phyloP scores from a whole-genome alignment of 2,888 invertebrate species.

The Tetanocera ferruginea region DNA sequence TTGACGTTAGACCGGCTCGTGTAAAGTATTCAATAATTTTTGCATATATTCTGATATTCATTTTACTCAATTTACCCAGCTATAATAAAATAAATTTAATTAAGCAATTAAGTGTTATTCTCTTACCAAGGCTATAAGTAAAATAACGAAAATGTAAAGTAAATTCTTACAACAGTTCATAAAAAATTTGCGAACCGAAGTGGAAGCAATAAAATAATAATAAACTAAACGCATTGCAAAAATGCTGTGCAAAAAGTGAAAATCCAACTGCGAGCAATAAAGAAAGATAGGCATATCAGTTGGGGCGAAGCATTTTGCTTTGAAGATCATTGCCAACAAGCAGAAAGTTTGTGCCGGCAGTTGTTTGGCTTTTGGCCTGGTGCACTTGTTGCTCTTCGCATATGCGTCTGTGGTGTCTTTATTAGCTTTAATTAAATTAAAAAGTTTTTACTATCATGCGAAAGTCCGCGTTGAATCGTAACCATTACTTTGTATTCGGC shows the following conservation, averaged over 20 bases:
- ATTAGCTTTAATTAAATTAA: background rate
- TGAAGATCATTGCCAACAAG: constrained; percentile 29
- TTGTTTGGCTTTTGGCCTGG: background rate
- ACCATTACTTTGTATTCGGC: constrained; percentile 68
- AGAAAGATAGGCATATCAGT: background rate
- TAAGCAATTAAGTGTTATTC: background rate
- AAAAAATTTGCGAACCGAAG: background rate
- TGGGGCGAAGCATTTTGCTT: background rate
- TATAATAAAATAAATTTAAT: no score
- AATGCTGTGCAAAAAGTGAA: background rate
- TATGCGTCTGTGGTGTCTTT: background rate
- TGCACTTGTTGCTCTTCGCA: background rate
- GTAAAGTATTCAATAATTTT: background rate
- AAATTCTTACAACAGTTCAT: background rate
- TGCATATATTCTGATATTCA: no score
- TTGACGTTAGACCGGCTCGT: background rate
- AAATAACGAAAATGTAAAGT: no score
- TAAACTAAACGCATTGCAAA: background rate
- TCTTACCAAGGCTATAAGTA: no score
- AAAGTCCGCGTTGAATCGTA: constrained; percentile 65
- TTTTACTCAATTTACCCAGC: background rate
- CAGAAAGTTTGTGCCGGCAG: background rate
- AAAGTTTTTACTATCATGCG: constrained; percentile 57
- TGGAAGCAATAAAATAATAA: background rate
- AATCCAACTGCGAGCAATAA: background rate